A percentile compares a stretch with the other conserved stretches of the same genome.
These are phyloP conservation scores for Cheilosia pagana DNA, from an alignment of 2,888 invertebrate species.

Conservation along the genomic window DNA sequence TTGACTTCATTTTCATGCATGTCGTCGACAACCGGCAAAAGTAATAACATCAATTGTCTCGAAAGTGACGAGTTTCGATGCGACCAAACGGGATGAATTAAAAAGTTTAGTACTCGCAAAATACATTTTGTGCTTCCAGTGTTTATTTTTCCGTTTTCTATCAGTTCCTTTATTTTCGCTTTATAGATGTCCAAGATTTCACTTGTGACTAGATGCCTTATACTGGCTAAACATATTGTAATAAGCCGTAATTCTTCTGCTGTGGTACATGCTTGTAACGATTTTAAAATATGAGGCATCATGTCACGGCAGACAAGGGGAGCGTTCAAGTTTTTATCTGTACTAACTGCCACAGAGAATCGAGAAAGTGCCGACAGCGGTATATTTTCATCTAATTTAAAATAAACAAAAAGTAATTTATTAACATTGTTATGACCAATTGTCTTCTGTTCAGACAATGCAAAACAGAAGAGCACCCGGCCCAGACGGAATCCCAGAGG, in stretches of 20 bases:
- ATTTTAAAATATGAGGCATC: conserved; percentile 81
- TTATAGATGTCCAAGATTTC: conserved; percentile 82
- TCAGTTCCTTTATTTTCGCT: conserved; percentile 79
- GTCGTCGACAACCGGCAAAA: conserved; percentile 81
- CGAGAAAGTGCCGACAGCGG: conserved; percentile 83
- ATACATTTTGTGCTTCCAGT: conserved; percentile 77
- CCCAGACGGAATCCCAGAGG: too few species aligned
- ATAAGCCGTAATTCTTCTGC: conserved; percentile 83
- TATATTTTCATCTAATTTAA: conserved; percentile 77
- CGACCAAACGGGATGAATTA: conserved; percentile 84
- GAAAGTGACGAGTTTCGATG: conserved; percentile 81
- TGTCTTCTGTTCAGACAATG: too few species aligned
- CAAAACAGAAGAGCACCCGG: too few species aligned
- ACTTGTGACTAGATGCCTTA: conserved; percentile 81
- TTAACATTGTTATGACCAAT: background rate
- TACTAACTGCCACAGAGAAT: conserved; percentile 83
- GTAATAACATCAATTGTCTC: conserved; percentile 81
- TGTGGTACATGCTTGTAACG: conserved; percentile 80
- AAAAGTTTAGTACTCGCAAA: conserved; percentile 82
- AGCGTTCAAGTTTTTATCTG: conserved; percentile 82
- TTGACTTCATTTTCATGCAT: conserved; percentile 83
- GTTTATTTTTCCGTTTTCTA: conserved; percentile 79
- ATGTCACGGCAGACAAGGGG: conserved; percentile 82
- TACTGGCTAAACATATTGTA: conserved; percentile 84
- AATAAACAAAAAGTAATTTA: background rate